Percentiles rank a stretch among this genome's conserved stretches.
Conservation (phyloP, 2,888 invertebrate genomes). For the Endotricha flammealis region DNA sequence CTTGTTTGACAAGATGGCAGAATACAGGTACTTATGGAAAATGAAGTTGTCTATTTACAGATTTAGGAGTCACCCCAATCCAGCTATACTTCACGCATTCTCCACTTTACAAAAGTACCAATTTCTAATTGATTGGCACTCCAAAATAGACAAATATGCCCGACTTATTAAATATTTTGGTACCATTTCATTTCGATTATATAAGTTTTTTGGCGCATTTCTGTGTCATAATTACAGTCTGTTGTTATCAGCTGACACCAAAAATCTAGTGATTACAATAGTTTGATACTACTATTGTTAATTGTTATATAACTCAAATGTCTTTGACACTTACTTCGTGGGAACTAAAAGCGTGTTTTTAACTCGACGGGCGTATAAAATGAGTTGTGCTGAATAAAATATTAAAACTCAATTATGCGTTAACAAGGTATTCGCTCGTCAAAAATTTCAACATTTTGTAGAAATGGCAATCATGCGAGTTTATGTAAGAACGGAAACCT, state of each 20-base stretch:
- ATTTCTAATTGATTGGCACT: too few species aligned
- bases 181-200: constrained; percentile 2
- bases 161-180: too few species aligned
- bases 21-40: too few species aligned
- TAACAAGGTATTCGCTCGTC: background rate
- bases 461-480: background rate
- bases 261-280: constrained; percentile 3
- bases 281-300: constrained; percentile 6
- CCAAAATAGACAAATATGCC: too few species aligned
- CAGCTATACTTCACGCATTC: too few species aligned
- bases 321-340: background rate
- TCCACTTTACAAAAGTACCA: too few species aligned
- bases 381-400: background rate
- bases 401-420: background rate
- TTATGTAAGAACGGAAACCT: background rate
- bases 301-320: constrained; percentile 1
- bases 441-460: constrained; percentile 5
- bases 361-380: background rate
- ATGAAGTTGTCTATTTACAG: too few species aligned
- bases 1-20: too few species aligned
- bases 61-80: too few species aligned
- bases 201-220: constrained; percentile 1
- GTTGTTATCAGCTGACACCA: background rate
- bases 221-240: constrained; percentile 2
- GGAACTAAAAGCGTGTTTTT: background rate